Evolutionary conservation across 1,140 invertebrate genomes (phyloP), one percentile per base, ranked within the genome.

Genomic region (Drosophila erecta): DNA sequence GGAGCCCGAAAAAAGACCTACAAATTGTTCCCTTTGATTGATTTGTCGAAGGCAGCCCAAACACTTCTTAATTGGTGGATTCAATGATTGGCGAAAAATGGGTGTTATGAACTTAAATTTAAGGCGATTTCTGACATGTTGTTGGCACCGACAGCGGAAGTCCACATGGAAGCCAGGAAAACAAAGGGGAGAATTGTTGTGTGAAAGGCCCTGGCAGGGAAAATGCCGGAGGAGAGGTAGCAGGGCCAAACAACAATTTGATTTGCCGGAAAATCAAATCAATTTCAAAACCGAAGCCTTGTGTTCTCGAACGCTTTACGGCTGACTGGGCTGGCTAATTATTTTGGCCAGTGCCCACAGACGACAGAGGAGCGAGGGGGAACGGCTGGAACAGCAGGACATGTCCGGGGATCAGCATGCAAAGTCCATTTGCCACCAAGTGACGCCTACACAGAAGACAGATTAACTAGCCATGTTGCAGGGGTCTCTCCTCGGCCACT

Each of bases 51-150:
- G 86, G 60, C 67, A 56, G 46, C 58, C 85, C 59, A 60, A 60
- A 62, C 60, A 49, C 59, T 69, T 46, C 56, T 66, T 87, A 87
- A 89, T 89, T 87, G 83, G 77, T 87, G 62, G 61, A 71, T 89
- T 84, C 76, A 72, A 89, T 89, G 84, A 89, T 89, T 89, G 67
- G 84, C 76, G 71, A 89, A 87, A 65, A 66, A 30, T 37, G 40
- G 43, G 40, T 66, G 64, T 76, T 67, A 69, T 60, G 55, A 57
- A 65, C 62, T 37, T 41, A 62, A 79, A 61, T 72, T 79, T 87
- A 89, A 87, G 79, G 46, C 79, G 67, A 87, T 84, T 79, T 67
- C 27, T 73, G 55, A 71, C 24, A 14, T 27, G 46, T 22, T 46
- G 11, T 11, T 15, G 43, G 43, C 69, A 62, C 49, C 14, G 37